Conservation (phyloP, 2,113 vertebrate genomes). For the Lanius ludovicianus region DNA sequence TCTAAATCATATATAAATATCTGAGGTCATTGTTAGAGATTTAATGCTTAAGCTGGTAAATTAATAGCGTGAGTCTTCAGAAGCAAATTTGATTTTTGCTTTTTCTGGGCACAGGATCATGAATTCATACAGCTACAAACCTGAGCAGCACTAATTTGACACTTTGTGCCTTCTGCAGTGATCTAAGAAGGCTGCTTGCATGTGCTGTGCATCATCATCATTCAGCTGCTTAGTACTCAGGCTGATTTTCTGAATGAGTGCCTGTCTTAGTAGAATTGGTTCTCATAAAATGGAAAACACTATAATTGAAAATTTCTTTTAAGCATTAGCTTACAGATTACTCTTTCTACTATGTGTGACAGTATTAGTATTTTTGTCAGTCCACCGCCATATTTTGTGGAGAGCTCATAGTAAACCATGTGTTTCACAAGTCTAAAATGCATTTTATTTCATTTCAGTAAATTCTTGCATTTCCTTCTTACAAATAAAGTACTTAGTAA, state of each 20-base stretch:
- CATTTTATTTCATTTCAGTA: background rate
- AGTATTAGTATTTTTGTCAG: background rate
- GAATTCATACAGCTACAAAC: background rate
- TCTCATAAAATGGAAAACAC: background rate
- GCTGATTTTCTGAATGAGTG: background rate
- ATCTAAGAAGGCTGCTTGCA: background rate
- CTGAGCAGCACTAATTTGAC: background rate
- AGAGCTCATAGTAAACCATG: background rate
- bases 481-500: background rate
- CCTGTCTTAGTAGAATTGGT: background rate
- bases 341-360: background rate
- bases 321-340: background rate
- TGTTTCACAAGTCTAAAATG: background rate
- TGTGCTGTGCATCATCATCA: background rate
- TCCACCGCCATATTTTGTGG: background rate
- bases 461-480: background rate
- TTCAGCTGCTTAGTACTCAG: background rate
- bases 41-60: background rate
- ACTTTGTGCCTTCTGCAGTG: background rate
- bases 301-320: background rate
- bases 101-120: background rate
- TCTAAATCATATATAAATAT: background rate
- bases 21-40: background rate
- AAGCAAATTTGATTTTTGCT: background rate
- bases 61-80: background rate